Base-by-base conservation (phyloP, 2,888 invertebrate species). In the Belgica antarctica region DNA sequence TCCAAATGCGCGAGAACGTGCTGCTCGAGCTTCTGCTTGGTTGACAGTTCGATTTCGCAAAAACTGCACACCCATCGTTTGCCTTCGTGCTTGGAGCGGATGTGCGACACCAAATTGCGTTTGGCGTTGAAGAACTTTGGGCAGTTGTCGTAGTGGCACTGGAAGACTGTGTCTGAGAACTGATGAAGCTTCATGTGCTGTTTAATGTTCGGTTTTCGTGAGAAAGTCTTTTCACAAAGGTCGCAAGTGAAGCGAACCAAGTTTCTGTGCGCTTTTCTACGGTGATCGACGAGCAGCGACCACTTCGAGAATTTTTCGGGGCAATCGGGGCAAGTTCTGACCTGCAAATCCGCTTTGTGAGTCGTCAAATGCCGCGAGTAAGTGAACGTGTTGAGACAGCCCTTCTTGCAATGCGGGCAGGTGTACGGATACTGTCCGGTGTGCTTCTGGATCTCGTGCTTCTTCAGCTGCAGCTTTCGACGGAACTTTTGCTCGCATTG, bases 61-160 rank as follows among this genome's bases (percentile, higher is more conserved):
- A 82, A 73, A 8, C 75, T 74, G 73, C 85, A 85, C 52, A 79
- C 76, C 75, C 82, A 83, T 46, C 77, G 82, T 2, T 80, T 73
- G 1, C 81, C 81, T 17, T 81, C 75, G 74, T 87, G 87, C 34
- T 78, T 81, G 1, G 77, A 77, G 70, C 78, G 73, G 70, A 86
- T 79, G 73, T 87, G 87, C 70, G 82, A 80, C 1, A 79, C 81
- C 19, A 87, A 78, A 78, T 86, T 87, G 47, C 80, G 81, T 72
- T 82, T 82, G 72, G 82, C 82, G 3, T 80, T 78, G 75, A 86
- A 87, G 70, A 77, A 76, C 62, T 83, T 76, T 1, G 73, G 68
- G 72, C 83, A 83, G 1, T 75, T 76, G 1, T 78, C 76, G 36
- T 77, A 75, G 0, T 76, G 74, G 17, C 83, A 83, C 25, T 75